Conservation (phyloP, 1,140 invertebrate species). For the Bombus sibiricus region DNA sequence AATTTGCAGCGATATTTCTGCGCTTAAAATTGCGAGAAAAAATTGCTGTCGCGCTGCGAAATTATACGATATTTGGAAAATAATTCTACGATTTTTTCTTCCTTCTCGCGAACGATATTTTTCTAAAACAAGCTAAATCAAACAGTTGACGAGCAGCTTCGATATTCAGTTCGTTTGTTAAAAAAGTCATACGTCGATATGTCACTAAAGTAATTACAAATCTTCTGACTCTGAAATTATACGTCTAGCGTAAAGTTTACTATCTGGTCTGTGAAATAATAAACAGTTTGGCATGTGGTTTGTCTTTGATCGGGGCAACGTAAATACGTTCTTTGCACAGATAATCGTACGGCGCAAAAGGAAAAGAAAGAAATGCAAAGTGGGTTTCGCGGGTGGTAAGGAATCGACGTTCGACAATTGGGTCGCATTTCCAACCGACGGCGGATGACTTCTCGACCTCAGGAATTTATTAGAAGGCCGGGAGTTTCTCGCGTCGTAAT, state of each 20-base stretch:
- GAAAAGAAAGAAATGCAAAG: neutral
- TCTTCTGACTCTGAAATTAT: neutral
- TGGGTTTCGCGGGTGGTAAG: neutral
- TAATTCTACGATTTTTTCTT: neutral
- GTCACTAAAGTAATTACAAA: neutral
- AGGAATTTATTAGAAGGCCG: slow-evolving; percentile 38
- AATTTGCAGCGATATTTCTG: neutral
- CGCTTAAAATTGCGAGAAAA: neutral
- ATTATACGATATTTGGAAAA: neutral
- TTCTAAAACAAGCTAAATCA: neutral
- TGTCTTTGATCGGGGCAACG: neutral
- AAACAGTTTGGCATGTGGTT: neutral
- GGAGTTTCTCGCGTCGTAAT: slow-evolving; percentile 16
- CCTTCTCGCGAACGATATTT: neutral
- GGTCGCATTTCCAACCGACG: neutral
- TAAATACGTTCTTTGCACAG: neutral
- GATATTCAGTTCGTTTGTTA: too few species aligned
- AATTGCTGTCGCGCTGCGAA: neutral
- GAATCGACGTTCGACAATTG: slow-evolving; percentile 28
- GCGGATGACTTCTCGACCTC: slow-evolving; percentile 15
- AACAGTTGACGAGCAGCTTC: fast-evolving
- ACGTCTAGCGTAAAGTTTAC: neutral
- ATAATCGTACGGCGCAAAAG: neutral
- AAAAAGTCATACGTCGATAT: neutral
- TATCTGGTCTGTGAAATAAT: neutral